Percentiles rank a stretch among this genome's conserved stretches.
phyloP scores from a whole-genome alignment of 2,888 invertebrate species.

The Drosophila heteroneura region DNA sequence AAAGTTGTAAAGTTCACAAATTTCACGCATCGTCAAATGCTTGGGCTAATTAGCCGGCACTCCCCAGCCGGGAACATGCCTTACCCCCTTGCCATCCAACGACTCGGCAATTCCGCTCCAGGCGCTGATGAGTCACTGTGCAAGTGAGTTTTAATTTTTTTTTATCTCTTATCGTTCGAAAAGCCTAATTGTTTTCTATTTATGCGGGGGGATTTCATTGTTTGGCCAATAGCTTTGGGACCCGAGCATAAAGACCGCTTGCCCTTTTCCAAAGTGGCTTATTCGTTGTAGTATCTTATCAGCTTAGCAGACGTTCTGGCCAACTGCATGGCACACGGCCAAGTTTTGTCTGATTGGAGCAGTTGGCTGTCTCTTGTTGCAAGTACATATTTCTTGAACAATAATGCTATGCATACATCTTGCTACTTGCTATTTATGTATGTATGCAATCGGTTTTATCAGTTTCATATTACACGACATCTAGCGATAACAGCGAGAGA shows the following conservation, averaged over 20 bases:
- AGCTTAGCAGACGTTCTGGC: constrained; percentile 15
- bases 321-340: constrained; percentile 14
- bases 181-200: constrained; percentile 79
- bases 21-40: constrained; percentile 64
- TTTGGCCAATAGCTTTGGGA: constrained; percentile 65
- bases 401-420: constrained; percentile 22
- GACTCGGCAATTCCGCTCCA: not conserved
- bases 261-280: constrained; percentile 24
- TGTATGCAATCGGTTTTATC: constrained; percentile 34
- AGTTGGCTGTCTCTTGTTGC: constrained; percentile 4
- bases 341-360: constrained; percentile 15
- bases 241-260: constrained; percentile 26
- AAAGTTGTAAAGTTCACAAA: constrained; percentile 68
- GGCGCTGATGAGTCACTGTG: constrained; percentile 60
- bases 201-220: constrained; percentile 67
- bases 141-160: constrained; percentile 28
- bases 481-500: constrained; percentile 49
- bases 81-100: not conserved
- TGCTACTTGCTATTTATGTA: constrained; percentile 25
- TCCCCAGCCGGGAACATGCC: constrained; percentile 19
- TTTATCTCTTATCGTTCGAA: constrained; percentile 70
- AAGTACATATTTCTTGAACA: not conserved
- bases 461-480: constrained; percentile 39
- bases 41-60: constrained; percentile 56
- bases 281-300: constrained; percentile 40